Evolutionary conservation across 1,140 invertebrate species (phyloP).

Genomic region (Bombus fervidus): DNA sequence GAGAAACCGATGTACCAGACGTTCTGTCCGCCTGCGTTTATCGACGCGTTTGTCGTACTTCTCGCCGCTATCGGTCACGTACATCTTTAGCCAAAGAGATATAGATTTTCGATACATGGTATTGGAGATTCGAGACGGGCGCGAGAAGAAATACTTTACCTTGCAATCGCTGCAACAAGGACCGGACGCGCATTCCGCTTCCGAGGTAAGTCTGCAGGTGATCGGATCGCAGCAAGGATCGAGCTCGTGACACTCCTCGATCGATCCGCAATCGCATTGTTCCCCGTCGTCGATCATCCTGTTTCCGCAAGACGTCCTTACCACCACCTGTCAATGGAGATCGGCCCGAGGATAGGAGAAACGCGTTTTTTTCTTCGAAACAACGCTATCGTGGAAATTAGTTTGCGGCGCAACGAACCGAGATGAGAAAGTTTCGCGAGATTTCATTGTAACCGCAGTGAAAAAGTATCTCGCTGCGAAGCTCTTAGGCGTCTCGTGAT

Average conservation of each 20-base stretch:
- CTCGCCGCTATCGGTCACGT: constrained; percentile 12
- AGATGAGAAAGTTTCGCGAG: not conserved
- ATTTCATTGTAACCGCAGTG: not conserved
- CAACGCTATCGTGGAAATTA: not conserved
- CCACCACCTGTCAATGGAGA: constrained; percentile 82
- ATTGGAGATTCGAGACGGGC: not conserved
- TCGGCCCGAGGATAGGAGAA: no score
- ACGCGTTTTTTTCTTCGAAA: no score
- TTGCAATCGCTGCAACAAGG: constrained; percentile 96
- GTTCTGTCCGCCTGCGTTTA: not conserved
- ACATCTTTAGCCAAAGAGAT: constrained; percentile 5
- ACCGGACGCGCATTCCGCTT: constrained; percentile 95
- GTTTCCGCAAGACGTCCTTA: constrained; percentile 94
- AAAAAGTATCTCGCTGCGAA: not conserved
- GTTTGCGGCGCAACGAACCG: not conserved
- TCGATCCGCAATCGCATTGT: constrained; percentile 95
- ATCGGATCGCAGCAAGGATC: constrained; percentile 98
- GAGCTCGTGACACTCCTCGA: constrained; percentile 91
- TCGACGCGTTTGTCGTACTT: not conserved
- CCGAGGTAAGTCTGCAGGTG: constrained; percentile 95
- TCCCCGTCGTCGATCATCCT: constrained; percentile 96
- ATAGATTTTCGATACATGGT: not conserved
- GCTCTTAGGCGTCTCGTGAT: not conserved
- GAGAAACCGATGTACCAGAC: not conserved
- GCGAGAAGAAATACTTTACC: constrained; percentile 83